Evolutionary conservation across 2,797 vertebrate genomes (phyloP).

Genomic region (Enteromius treurensis): DNA sequence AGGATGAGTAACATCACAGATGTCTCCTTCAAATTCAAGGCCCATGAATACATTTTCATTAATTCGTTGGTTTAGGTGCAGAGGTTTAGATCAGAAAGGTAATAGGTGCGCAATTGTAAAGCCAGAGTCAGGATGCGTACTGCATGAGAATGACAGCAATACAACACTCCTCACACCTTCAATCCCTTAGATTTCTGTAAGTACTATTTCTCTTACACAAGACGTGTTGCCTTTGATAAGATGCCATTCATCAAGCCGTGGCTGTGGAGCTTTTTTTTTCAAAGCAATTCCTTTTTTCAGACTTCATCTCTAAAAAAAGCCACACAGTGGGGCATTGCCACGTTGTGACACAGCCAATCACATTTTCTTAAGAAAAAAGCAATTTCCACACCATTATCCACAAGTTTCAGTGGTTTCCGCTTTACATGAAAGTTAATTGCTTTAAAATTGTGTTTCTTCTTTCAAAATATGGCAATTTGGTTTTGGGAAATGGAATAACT

Average conservation of each 20-base stretch:
- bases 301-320: constrained; percentile 6
- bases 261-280: not conserved
- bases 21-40: not conserved
- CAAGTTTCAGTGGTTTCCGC: not conserved
- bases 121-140: not conserved
- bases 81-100: not conserved
- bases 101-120: not conserved
- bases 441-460: constrained; percentile 19
- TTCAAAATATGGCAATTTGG: not conserved
- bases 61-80: not conserved
- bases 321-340: not conserved
- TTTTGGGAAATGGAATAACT: not conserved
- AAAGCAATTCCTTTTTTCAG: not conserved
- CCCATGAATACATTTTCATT: not conserved
- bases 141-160: not conserved
- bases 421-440: constrained; percentile 11
- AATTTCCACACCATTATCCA: constrained; percentile 38
- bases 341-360: constrained; percentile 21
- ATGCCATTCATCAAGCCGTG: not conserved
- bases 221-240: not conserved
- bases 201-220: constrained; percentile 13
- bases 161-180: constrained; percentile 3
- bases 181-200: not conserved
- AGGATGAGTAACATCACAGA: not conserved
- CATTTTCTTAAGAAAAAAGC: constrained; percentile 26